Evolutionary conservation across 1,140 invertebrate genomes (phyloP), one percentile per base, ranked within the genome.

Genomic region (Bursaphelenchus mucronatus): DNA sequence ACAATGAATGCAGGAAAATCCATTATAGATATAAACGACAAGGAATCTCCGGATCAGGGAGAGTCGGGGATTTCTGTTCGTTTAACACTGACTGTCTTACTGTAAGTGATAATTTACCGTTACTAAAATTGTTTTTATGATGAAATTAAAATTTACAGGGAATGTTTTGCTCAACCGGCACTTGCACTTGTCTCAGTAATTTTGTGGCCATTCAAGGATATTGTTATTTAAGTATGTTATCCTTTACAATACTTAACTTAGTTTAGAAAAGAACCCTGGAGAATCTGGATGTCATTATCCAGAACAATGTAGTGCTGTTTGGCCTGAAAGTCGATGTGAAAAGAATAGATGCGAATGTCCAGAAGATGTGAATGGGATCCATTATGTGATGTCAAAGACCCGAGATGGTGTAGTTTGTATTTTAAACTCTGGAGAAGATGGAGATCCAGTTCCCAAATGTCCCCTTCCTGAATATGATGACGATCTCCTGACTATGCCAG

Each of bases 131-230:
- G 4, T 19, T 9, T 11, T 30, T 30, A 30, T 30, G 0, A 19
- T 52, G 21, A 39, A 13, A 70, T 10, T 11, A 46, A n/a, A 39
- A 44, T 59, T 66, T 62, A 30, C 30, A 79, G 76, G 76, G 76
- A 17, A 79, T 79, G 76, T 79, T 80, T 65, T 79, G 76, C 57
- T 80, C 76, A 10, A 76, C 76, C 19, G 76, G 76, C 40, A 76
- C 73, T 10, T 79, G 76, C 54, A 81, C 76, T 13, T 79, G 76
- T 62, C 63, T 79, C n/a, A 63, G 56, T 30, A 79, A 79, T 57
- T 79, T 79, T 54, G 76, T 79, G 8, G 76, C 76, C 43, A 81
- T 79, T 46, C 78, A 80, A 65, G 76, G 76, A 21, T 79, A 79
- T 62, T 79, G 76, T 56, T 79, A 79, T 51, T 52, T 79, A 50